phyloP scores from a whole-genome alignment of 2,888 invertebrate genomes.

The Margaritifera margaritifera region DNA sequence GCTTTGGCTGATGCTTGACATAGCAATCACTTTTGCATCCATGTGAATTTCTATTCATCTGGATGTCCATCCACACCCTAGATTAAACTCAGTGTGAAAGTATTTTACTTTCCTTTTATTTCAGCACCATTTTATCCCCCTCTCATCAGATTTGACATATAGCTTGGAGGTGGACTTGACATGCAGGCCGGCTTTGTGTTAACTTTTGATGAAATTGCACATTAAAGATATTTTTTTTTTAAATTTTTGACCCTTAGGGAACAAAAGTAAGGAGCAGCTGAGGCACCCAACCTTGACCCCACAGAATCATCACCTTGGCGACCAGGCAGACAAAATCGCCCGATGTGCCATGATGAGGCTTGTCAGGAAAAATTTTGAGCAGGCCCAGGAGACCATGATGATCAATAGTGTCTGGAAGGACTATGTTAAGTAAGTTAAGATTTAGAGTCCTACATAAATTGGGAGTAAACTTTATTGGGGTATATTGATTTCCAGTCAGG shows the following conservation, averaged over 20 bases:
- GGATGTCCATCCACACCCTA: too few relatives aligned
- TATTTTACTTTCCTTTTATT: too few relatives aligned
- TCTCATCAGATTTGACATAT: too few relatives aligned
- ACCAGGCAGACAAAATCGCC: conserved; percentile 41
- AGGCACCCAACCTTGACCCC: conserved; percentile 42
- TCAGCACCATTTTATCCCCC: too few relatives aligned
- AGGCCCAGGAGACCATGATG: conserved; percentile 39
- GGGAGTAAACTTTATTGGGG: neutral
- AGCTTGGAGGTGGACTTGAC: too few relatives aligned
- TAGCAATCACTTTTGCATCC: too few relatives aligned
- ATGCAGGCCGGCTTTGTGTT: too few relatives aligned
- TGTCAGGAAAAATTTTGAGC: conserved; percentile 41
- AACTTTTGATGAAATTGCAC: too few relatives aligned
- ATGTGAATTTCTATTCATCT: too few relatives aligned
- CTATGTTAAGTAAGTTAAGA: conserved; percentile 42
- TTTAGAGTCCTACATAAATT: neutral
- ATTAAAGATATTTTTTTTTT: too few relatives aligned
- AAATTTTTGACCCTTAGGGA: conserved; percentile 30
- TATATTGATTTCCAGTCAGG: neutral
- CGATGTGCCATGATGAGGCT: conserved; percentile 39
- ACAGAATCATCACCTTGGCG: conserved; percentile 36
- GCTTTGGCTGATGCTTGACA: too few relatives aligned
- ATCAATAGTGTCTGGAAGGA: conserved; percentile 55
- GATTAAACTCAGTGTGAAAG: too few relatives aligned
- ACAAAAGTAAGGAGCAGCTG: conserved; percentile 38